phyloP scores from a whole-genome alignment of 2,888 invertebrate species.

The Drosophila ustulata region DNA sequence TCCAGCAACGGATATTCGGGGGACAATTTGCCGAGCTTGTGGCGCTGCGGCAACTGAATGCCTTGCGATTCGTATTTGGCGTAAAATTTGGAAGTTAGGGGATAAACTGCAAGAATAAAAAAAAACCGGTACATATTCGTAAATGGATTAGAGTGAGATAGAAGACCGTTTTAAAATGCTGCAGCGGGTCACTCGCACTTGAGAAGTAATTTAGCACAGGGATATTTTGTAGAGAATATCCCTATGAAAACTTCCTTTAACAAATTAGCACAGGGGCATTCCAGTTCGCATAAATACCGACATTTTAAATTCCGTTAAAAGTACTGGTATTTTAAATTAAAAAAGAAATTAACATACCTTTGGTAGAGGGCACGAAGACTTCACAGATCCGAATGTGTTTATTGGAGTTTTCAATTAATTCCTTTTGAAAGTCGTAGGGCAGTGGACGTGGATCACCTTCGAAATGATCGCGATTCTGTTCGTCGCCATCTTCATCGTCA shows the following conservation, averaged over 20 bases:
- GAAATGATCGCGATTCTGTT: constrained; percentile 50
- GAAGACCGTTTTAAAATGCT: not conserved
- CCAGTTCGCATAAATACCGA: not conserved
- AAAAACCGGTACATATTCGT: not conserved
- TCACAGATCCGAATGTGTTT: constrained; percentile 75
- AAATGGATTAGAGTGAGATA: constrained; percentile 16
- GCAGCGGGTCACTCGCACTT: not conserved
- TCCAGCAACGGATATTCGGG: constrained; percentile 72
- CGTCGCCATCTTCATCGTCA: constrained; percentile 41
- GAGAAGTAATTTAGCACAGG: not conserved
- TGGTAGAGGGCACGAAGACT: constrained; percentile 72
- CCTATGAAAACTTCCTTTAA: not conserved
- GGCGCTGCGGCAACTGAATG: constrained; percentile 44
- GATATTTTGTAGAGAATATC: not conserved
- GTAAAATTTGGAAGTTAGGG: constrained; percentile 80
- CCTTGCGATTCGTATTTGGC: constrained; percentile 64
- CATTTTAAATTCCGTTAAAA: not conserved
- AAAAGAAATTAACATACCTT: constrained; percentile 56
- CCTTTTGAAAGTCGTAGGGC: constrained; percentile 83
- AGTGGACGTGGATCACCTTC: constrained; percentile 72
- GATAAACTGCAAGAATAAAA: constrained; percentile 65
- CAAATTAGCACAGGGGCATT: not conserved
- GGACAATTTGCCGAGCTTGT: constrained; percentile 29
- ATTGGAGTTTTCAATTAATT: constrained; percentile 81
- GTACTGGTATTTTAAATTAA: not conserved